These are phyloP conservation scores for Ennomos erosarius DNA, from an alignment of 2,888 invertebrate species.

Conservation along the genomic window DNA sequence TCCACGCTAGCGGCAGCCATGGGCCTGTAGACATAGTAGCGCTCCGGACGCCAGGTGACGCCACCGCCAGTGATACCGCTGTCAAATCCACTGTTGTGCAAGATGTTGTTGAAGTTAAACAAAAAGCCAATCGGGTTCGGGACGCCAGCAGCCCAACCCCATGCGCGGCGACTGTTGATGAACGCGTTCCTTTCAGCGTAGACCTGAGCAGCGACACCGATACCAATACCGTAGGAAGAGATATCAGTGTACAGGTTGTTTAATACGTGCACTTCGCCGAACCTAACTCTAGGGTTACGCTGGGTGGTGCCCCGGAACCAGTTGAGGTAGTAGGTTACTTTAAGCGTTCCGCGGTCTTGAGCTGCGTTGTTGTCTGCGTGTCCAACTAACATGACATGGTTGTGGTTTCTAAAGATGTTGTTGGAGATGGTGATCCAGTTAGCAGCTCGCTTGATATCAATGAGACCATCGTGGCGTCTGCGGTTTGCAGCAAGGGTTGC, in stretches of 20 bases:
- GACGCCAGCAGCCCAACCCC: conserved; percentile 8
- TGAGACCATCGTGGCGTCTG: conserved; percentile 27
- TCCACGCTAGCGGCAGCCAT: conserved; percentile 18
- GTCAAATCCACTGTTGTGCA: conserved; percentile 15
- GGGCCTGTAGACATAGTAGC: conserved; percentile 8
- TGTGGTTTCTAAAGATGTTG: conserved; percentile 28
- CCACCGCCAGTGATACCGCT: conserved; percentile 2
- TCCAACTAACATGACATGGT: conserved; percentile 16
- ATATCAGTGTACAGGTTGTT: conserved; percentile 29
- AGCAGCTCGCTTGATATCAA: conserved; percentile 17
- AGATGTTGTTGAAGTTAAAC: not conserved
- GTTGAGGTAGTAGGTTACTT: conserved; percentile 18
- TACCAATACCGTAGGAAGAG: conserved; percentile 21
- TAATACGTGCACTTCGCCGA: conserved; percentile 25
- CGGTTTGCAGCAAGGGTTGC: conserved; percentile 2
- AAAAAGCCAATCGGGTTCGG: not conserved
- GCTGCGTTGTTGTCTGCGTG: conserved; percentile 8
- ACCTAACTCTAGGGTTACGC: conserved; percentile 23
- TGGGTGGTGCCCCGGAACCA: conserved; percentile 23
- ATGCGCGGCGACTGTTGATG: conserved; percentile 17
- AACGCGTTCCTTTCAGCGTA: conserved; percentile 18
- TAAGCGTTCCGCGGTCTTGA: conserved; percentile 10
- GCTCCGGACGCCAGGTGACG: conserved; percentile 7
- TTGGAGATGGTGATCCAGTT: conserved; percentile 22
- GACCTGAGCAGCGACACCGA: conserved; percentile 5